Evolutionary conservation across 2,888 invertebrate genomes (phyloP).

Genomic region (Drosophila kokeensis): DNA sequence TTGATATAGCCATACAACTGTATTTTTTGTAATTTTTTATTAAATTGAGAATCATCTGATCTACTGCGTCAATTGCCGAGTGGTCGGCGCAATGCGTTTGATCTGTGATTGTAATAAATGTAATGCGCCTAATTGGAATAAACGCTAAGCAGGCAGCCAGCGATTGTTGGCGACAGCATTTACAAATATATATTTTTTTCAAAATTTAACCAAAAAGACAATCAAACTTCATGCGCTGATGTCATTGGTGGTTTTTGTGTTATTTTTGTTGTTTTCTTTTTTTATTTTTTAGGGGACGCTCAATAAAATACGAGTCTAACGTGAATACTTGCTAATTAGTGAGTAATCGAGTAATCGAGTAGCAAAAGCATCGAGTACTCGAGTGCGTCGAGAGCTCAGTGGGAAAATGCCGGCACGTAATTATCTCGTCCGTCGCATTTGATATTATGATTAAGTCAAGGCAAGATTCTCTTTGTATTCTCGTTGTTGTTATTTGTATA

Average conservation of each 20-base stretch:
- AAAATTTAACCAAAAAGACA: background rate
- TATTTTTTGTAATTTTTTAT: background rate
- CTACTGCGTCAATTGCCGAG: constrained; percentile 25
- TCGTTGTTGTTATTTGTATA: background rate
- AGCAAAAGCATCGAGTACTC: constrained; percentile 8
- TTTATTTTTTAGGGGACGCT: background rate
- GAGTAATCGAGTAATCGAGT: constrained; percentile 7
- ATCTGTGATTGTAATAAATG: constrained; percentile 18
- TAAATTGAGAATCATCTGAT: constrained; percentile 16
- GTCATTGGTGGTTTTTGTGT: constrained; percentile 40
- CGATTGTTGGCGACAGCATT: constrained; percentile 14
- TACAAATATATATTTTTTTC: constrained; percentile 7
- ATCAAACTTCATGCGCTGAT: constrained; percentile 39
- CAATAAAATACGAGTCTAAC: constrained; percentile 5
- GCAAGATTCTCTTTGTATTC: constrained; percentile 20
- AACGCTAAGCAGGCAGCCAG: background rate
- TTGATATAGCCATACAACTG: background rate
- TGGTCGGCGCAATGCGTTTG: constrained; percentile 27
- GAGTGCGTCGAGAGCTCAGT: constrained; percentile 23
- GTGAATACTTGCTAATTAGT: constrained; percentile 7
- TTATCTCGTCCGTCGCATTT: constrained; percentile 23
- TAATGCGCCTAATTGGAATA: constrained; percentile 17
- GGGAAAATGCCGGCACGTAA: constrained; percentile 55
- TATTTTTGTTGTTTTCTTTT: background rate
- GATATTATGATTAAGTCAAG: constrained; percentile 46